Conservation (phyloP, 2,888 invertebrate genomes). For the Dermolepida albohirtum region DNA sequence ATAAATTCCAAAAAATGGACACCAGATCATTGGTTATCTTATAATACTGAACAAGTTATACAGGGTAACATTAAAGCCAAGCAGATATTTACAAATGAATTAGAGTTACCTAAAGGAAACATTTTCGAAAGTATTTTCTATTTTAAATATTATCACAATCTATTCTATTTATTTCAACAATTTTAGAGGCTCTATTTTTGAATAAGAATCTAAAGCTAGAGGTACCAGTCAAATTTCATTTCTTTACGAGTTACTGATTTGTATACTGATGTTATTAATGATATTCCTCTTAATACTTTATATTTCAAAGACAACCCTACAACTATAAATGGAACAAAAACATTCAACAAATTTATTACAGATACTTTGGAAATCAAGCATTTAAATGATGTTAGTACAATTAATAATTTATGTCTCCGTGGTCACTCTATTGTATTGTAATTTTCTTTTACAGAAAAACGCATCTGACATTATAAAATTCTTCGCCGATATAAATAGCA, state of each 20-base stretch:
- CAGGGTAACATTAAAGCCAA: conserved; percentile 51
- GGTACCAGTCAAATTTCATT: conserved; percentile 46
- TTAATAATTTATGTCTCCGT: neutral
- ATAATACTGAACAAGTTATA: conserved; percentile 54
- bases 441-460: conserved; percentile 42
- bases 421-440: neutral
- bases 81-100: conserved; percentile 46
- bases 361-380: conserved; percentile 43
- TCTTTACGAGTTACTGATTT: conserved; percentile 52
- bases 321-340: conserved; percentile 55
- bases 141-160: neutral
- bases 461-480: conserved; percentile 31
- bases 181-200: conserved; percentile 52
- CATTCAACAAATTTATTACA: conserved; percentile 51
- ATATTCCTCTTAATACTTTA: conserved; percentile 53
- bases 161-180: neutral
- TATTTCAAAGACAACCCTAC: conserved; percentile 51
- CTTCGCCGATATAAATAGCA: conserved; percentile 39
- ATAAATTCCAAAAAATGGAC: conserved; percentile 54
- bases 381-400: conserved; percentile 51
- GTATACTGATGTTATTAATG: conserved; percentile 52
- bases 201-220: conserved; percentile 49
- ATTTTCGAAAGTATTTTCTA: conserved; percentile 51
- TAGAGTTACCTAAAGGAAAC: conserved; percentile 48
- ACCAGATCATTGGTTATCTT: conserved; percentile 56